Evolutionary conservation across 2,113 vertebrate genomes (phyloP).

Genomic region (Chlamydotis undulata): DNA sequence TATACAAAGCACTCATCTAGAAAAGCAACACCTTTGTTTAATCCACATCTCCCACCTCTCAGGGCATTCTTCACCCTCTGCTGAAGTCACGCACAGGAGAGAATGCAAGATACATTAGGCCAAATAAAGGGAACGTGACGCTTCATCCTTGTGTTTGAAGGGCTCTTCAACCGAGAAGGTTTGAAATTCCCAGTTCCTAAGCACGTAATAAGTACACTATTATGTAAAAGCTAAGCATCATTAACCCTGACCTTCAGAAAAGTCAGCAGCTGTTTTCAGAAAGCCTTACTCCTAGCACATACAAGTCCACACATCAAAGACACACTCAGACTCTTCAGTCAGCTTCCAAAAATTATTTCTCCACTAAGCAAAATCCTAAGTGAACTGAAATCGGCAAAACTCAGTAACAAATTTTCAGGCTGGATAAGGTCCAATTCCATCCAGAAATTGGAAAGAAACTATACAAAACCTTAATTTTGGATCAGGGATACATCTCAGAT

Average conservation of each 20-base stretch:
- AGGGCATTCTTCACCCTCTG: neutral
- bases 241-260: slow-evolving; percentile 10
- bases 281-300: neutral
- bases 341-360: neutral
- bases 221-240: neutral
- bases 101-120: neutral
- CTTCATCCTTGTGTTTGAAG: neutral
- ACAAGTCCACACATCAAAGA: neutral
- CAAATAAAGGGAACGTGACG: rapidly evolving
- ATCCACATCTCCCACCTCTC: neutral
- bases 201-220: rapidly evolving
- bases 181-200: neutral
- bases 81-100: rapidly evolving
- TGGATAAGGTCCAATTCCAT: neutral
- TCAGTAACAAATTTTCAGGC: neutral
- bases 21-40: neutral
- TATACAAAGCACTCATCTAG: neutral
- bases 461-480: neutral
- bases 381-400: neutral
- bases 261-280: neutral
- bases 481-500: neutral
- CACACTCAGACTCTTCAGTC: neutral
- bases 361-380: neutral
- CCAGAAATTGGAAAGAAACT: neutral
- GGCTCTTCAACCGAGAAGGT: neutral